Evolutionary conservation across 2,888 invertebrate species (phyloP), one percentile per base, ranked within the genome.

Genomic region (Acleris literana): DNA sequence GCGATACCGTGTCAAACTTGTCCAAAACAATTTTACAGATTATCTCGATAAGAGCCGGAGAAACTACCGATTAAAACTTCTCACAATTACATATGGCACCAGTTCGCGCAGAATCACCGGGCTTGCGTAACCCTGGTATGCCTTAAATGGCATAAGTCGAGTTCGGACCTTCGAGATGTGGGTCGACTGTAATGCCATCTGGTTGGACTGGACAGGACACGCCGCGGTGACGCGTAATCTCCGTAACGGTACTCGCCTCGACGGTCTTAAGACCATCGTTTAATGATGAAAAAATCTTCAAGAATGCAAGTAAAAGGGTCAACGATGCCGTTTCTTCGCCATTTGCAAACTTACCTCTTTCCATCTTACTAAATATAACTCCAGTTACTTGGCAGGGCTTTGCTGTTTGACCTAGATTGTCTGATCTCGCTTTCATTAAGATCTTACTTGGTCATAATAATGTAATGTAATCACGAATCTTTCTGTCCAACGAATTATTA

Each of bases 161-260:
- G 78, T 75, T 71, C 78, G 86, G 88, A 87, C 91, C 91, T 92
- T 92, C 88, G 81, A 73, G 78, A 90, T 84, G 88, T 92, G 87
- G 90, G 91, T 89, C 91, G 86, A 71, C 78, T 72, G 81, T 84
- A 85, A 84, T 85, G 85, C 90, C 91, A 91, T 91, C 89, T 91
- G 90, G 90, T 85, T 80, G 80, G 80, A 79, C 86, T 74, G 82
- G 81, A 79, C 82, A 73, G 81, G 85, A 82, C 79, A 79, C 84
- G 84, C 83, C 81, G 86, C 75, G 76, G 78, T 82, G 76, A 76
- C 76, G 72, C 77, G 84, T 82, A 83, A 84, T 79, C 78, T 72
- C 72, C 76, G 75, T 85, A 85, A 86, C 86, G 81, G 85, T 81
- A 69, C 69, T 58, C n/a, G 33, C 39, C 64, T 60, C 58, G 60